Evolutionary conservation across 2,797 vertebrate genomes (phyloP).

Genomic region (Tarsius wallacei): DNA sequence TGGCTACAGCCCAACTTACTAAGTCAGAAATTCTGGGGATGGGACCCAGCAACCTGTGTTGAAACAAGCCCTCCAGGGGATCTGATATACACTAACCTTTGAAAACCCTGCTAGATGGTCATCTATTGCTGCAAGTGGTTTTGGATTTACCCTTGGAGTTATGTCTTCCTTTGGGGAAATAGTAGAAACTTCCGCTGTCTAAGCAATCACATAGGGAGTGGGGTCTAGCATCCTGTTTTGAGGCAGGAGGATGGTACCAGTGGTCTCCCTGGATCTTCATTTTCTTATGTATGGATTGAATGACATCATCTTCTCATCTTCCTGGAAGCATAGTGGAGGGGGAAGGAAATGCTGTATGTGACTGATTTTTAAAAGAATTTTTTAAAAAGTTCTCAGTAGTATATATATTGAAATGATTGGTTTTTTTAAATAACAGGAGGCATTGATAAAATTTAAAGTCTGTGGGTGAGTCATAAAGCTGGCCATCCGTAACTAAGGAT

Average conservation of each 20-base stretch:
- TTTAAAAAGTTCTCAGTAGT: no score
- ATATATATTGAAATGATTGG: not conserved
- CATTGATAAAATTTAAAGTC: constrained; percentile 39
- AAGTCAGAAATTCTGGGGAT: not conserved
- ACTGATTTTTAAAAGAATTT: not conserved
- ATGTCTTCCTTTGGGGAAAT: not conserved
- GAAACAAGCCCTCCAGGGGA: not conserved
- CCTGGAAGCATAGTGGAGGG: not conserved
- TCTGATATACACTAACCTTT: not conserved
- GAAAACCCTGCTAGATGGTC: not conserved
- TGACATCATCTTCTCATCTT: not conserved
- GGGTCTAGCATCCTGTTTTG: not conserved
- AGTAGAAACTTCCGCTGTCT: not conserved
- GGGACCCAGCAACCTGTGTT: not conserved
- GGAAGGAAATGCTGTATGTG: not conserved
- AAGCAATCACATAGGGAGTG: not conserved
- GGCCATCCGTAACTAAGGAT: constrained; percentile 1
- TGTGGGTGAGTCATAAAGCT: constrained; percentile 30
- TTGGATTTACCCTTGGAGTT: not conserved
- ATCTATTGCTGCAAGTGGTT: not conserved
- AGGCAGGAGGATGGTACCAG: not conserved
- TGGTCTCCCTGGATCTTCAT: not conserved
- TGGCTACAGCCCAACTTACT: not conserved
- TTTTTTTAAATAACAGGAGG: constrained; percentile 29
- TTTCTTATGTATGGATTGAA: not conserved